A percentile compares a stretch with the other conserved stretches of the same genome.
phyloP scores from a whole-genome alignment of 2,113 vertebrate species.

The Amblyornis subalaris region DNA sequence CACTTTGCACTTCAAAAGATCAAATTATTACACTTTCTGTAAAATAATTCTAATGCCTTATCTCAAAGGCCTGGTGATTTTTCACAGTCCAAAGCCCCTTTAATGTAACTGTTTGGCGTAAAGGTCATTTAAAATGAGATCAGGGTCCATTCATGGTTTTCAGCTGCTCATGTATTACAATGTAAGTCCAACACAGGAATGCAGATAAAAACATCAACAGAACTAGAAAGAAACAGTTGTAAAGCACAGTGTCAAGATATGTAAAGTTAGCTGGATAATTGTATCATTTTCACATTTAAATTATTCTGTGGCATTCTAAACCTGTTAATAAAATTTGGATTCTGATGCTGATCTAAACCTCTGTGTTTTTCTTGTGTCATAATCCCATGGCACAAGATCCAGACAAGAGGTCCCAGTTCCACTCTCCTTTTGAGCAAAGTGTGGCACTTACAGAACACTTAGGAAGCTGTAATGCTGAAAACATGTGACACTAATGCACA shows the following conservation, averaged over 20 bases:
- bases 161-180: not conserved
- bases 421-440: not conserved
- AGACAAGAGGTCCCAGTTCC: not conserved
- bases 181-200: not conserved
- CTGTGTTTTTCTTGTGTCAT: not conserved
- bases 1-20: not conserved
- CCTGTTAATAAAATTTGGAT: not conserved
- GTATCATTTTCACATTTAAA: not conserved
- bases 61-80: not conserved
- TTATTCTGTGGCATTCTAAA: not conserved
- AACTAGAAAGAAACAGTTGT: not conserved
- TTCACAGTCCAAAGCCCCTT: not conserved
- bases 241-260: not conserved
- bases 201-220: not conserved
- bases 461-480: not conserved
- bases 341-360: not conserved
- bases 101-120: not conserved
- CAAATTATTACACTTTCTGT: not conserved
- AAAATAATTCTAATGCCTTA: not conserved
- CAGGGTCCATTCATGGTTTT: not conserved
- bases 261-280: not conserved
- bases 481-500: not conserved
- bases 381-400: not conserved
- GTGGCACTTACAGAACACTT: not conserved
- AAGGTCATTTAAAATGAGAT: not conserved